A percentile compares a stretch with the other conserved stretches of the same genome.
Evolutionary conservation across 2,113 vertebrate genomes (phyloP).

Genomic region (Setophaga kirtlandii): DNA sequence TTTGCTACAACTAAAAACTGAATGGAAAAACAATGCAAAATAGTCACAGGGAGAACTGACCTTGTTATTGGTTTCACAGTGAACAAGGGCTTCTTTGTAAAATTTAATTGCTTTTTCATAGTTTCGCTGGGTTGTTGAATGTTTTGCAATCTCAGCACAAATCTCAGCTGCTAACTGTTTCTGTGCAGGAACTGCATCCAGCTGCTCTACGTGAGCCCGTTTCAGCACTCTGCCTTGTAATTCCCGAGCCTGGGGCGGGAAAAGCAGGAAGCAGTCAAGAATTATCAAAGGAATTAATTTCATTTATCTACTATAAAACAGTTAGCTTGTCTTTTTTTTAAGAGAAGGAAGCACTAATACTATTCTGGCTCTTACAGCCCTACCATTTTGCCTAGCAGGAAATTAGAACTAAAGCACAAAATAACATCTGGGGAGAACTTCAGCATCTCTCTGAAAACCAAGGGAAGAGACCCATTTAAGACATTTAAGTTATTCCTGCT

Average conservation of each 20-base stretch:
- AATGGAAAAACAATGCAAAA: conserved; percentile 35
- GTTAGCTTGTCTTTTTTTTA: background rate
- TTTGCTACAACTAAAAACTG: conserved; percentile 39
- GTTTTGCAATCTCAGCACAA: conserved; percentile 94
- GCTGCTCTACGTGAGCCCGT: conserved; percentile 90
- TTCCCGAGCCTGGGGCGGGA: conserved; percentile 83
- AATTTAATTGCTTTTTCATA: conserved; percentile 96
- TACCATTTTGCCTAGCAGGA: background rate
- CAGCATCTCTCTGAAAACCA: background rate
- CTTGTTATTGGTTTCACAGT: conserved; percentile 95
- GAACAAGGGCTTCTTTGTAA: conserved; percentile 98
- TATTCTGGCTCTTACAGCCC: background rate
- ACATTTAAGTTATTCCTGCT: background rate
- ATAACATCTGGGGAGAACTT: background rate
- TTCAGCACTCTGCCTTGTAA: conserved; percentile 93
- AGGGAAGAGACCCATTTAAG: background rate
- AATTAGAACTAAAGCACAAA: background rate
- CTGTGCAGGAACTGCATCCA: conserved; percentile 87
- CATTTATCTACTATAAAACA: background rate
- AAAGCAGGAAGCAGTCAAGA: background rate
- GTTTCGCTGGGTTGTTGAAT: conserved; percentile 89
- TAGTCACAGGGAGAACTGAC: conserved; percentile 73
- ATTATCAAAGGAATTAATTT: background rate
- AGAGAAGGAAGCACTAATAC: background rate
- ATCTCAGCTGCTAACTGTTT: conserved; percentile 94